phyloP scores from a whole-genome alignment of 2,888 invertebrate genomes.

The Ceriagrion tenellum region DNA sequence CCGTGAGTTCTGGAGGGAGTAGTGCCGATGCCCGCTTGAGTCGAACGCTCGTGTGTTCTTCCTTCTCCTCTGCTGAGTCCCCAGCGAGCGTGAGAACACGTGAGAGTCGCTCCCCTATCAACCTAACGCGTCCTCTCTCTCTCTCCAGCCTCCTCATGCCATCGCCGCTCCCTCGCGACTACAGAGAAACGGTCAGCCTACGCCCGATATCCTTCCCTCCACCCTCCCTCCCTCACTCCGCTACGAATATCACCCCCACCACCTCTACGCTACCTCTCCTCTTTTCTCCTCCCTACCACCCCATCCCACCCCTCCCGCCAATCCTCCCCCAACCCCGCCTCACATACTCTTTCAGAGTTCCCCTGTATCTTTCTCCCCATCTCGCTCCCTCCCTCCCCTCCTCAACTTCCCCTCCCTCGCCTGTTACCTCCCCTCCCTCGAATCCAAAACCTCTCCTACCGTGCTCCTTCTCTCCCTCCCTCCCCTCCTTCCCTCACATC shows the following conservation, averaged over 20 bases:
- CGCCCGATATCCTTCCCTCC: constrained; percentile 48
- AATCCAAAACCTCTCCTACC: too few species aligned
- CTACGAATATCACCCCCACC: background rate
- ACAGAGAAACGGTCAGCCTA: constrained; percentile 63
- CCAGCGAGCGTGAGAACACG: constrained; percentile 47
- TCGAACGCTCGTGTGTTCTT: background rate
- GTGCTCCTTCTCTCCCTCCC: constrained; percentile 6
- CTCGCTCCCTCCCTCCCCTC: background rate
- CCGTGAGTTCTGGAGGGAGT: constrained; percentile 34
- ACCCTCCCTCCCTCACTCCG: background rate
- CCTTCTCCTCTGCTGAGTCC: background rate
- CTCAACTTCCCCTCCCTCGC: background rate
- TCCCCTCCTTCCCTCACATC: background rate
- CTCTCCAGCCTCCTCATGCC: constrained; percentile 51
- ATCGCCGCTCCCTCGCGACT: constrained; percentile 66
- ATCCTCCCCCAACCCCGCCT: background rate
- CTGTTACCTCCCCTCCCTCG: background rate
- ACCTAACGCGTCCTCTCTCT: constrained; percentile 29
- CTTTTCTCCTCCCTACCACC: background rate
- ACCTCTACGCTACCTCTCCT: background rate
- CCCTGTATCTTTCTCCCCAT: background rate
- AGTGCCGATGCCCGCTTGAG: background rate
- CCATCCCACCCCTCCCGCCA: constrained; percentile 13
- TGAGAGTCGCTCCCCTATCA: constrained; percentile 27
- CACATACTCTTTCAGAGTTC: background rate